Percentiles rank a stretch among this genome's conserved stretches.
phyloP scores from a whole-genome alignment of 2,797 vertebrate genomes.

The Percopsis omiscomaycus region DNA sequence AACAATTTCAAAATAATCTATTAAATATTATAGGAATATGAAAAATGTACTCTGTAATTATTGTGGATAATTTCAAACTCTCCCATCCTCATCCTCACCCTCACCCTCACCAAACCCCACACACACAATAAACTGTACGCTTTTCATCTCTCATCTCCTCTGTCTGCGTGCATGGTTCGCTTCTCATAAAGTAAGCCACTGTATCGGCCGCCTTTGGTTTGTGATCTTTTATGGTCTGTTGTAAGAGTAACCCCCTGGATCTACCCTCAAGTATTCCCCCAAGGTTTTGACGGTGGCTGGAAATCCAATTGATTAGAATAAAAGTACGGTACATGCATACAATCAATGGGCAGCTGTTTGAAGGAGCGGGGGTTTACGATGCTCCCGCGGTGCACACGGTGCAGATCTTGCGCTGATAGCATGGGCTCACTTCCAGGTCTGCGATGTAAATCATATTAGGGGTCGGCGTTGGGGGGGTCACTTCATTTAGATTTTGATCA shows the following conservation, averaged over 20 bases:
- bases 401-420: conserved; percentile 63
- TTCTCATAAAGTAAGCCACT: conserved; percentile 41
- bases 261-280: conserved; percentile 43
- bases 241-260: conserved; percentile 44
- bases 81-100: too few species aligned
- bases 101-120: too few species aligned
- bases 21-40: too few species aligned
- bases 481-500: conserved; percentile 65
- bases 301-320: conserved; percentile 63
- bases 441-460: conserved; percentile 54
- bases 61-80: background rate
- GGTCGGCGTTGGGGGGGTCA: conserved; percentile 47
- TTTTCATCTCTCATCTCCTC: conserved; percentile 19
- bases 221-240: conserved; percentile 51
- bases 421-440: conserved; percentile 46
- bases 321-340: conserved; percentile 33
- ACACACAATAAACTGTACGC: background rate
- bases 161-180: conserved; percentile 9
- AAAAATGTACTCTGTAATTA: background rate
- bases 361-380: conserved; percentile 58
- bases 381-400: conserved; percentile 43
- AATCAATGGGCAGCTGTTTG: conserved; percentile 68
- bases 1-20: too few species aligned
- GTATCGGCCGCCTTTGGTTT: conserved; percentile 61
- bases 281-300: conserved; percentile 49